These are phyloP conservation scores for Ginglymostoma cirratum DNA, from an alignment of 2,113 vertebrate genomes.

Conservation along the genomic window DNA sequence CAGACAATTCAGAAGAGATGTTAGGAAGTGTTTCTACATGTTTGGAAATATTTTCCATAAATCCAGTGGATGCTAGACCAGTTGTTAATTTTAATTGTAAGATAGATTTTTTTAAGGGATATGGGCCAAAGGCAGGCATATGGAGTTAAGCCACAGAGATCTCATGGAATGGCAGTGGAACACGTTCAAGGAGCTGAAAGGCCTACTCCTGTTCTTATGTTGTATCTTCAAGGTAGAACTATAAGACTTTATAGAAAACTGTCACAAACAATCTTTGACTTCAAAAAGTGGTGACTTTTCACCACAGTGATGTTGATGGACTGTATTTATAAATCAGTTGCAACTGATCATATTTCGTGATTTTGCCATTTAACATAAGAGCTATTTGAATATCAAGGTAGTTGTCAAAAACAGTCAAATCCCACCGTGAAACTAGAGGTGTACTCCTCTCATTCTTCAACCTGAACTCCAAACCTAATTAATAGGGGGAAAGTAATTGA, in stretches of 20 bases:
- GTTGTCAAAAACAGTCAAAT: background rate
- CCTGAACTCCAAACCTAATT: background rate
- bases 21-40: no score
- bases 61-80: no score
- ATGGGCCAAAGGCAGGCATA: no score
- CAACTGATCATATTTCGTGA: background rate
- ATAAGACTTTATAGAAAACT: background rate
- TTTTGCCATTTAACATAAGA: background rate
- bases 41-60: no score
- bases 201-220: no score
- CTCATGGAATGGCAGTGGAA: no score
- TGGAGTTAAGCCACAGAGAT: no score
- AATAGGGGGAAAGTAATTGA: background rate
- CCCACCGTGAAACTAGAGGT: background rate
- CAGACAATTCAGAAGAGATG: no score
- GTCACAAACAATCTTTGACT: background rate
- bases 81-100: no score
- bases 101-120: no score
- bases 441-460: background rate
- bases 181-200: no score
- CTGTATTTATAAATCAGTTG: background rate
- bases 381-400: background rate
- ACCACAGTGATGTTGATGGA: background rate
- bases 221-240: background rate
- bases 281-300: background rate